These are phyloP conservation scores for Himantopus leucocephalus DNA, from an alignment of 2,113 vertebrate genomes.

Conservation along the genomic window DNA sequence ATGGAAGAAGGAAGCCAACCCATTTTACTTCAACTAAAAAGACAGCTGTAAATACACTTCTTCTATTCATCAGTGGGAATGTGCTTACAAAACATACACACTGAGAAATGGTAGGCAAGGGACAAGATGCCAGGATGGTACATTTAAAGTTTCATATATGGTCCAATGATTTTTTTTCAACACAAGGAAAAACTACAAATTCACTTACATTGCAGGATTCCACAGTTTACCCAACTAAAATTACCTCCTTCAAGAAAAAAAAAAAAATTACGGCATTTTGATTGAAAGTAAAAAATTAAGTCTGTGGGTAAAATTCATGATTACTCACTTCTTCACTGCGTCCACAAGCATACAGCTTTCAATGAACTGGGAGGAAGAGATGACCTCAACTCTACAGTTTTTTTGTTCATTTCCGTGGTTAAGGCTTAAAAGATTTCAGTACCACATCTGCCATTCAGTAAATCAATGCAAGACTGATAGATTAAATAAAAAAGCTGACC, in stretches of 20 bases:
- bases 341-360: slow-evolving; percentile 9
- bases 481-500: not conserved
- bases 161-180: not conserved
- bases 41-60: not conserved
- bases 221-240: slow-evolving; percentile 45
- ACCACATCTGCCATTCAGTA: not conserved
- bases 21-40: not conserved
- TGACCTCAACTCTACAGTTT: not conserved
- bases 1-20: not conserved
- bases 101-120: not conserved
- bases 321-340: not conserved
- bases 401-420: not conserved
- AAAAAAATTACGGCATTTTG: not conserved
- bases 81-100: not conserved
- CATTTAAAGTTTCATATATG: not conserved
- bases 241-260: not conserved
- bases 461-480: not conserved
- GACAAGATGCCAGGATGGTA: not conserved
- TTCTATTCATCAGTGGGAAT: not conserved
- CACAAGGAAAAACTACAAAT: not conserved
- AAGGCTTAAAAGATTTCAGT: not conserved
- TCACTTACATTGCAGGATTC: not conserved
- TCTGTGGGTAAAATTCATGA: slow-evolving; percentile 1
- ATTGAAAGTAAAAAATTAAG: slow-evolving; percentile 37
- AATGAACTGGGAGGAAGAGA: not conserved